A percentile compares a stretch with the other conserved stretches of the same genome.
These are phyloP conservation scores for Oxyura jamaicensis DNA, from an alignment of 2,113 vertebrate genomes.

Conservation along the genomic window DNA sequence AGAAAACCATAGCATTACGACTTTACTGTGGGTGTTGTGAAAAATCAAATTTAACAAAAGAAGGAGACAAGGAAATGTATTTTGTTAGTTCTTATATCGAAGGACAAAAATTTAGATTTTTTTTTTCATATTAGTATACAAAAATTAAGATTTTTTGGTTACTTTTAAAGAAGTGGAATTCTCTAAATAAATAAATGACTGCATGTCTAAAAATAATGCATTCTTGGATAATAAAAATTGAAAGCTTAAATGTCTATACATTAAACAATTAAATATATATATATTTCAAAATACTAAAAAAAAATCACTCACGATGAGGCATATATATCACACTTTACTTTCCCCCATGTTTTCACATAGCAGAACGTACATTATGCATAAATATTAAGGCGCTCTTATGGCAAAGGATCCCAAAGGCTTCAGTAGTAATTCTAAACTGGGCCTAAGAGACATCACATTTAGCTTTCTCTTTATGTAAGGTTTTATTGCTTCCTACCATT, in stretches of 20 bases:
- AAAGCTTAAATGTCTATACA: not conserved
- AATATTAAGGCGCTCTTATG: constrained; percentile 1
- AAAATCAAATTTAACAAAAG: not conserved
- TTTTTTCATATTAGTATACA: not conserved
- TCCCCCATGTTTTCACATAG: not conserved
- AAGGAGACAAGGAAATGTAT: not conserved
- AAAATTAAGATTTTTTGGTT: not conserved
- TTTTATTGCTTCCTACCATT: constrained; percentile 42
- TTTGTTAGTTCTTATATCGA: not conserved
- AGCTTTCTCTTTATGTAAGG: not conserved
- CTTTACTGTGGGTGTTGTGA: not conserved
- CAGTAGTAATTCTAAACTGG: constrained; percentile 19
- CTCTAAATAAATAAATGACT: not conserved
- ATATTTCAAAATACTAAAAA: not conserved
- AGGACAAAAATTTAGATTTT: not conserved
- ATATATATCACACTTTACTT: constrained; percentile 32
- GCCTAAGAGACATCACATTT: constrained; percentile 11
- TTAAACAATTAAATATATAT: not conserved
- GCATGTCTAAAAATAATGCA: not conserved
- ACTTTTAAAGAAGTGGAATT: not conserved
- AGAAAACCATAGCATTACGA: not conserved
- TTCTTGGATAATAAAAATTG: not conserved
- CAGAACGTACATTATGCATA: constrained; percentile 2
- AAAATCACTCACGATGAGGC: not conserved
- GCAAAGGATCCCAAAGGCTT: constrained; percentile 26